phyloP scores from a whole-genome alignment of 2,888 invertebrate genomes.

The Maniola hyperantus region DNA sequence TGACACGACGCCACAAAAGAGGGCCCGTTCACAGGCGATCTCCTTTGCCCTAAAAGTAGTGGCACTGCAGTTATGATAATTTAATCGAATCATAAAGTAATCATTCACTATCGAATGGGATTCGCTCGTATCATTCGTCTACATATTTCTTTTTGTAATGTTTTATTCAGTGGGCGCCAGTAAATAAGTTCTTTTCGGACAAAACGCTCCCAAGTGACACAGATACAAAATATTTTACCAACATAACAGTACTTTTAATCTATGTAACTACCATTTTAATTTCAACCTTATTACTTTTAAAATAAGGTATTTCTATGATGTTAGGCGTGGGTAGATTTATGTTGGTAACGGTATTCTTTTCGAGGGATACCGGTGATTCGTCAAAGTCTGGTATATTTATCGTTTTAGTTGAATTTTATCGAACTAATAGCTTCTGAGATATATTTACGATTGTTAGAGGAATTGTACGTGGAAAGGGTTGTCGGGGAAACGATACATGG shows the following conservation, averaged over 20 bases:
- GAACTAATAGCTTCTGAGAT: constrained; percentile 79
- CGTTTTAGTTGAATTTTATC: constrained; percentile 82
- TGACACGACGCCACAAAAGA: no score
- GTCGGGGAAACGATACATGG: constrained; percentile 23
- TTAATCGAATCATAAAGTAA: constrained; percentile 14
- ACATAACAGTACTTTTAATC: constrained; percentile 33
- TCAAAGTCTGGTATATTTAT: constrained; percentile 79
- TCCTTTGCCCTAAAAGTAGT: not conserved
- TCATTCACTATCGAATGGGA: constrained; percentile 24
- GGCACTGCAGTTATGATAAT: not conserved
- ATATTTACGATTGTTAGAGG: constrained; percentile 77
- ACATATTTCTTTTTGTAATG: constrained; percentile 61
- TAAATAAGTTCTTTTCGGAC: constrained; percentile 80
- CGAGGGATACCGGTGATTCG: constrained; percentile 77
- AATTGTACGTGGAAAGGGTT: constrained; percentile 72
- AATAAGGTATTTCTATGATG: not conserved
- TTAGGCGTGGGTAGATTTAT: constrained; percentile 40
- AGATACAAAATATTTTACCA: constrained; percentile 68
- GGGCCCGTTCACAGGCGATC: no score
- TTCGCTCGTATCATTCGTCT: constrained; percentile 36
- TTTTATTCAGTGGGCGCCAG: constrained; percentile 54
- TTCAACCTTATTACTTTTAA: constrained; percentile 25
- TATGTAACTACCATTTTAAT: not conserved
- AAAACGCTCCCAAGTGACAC: constrained; percentile 75
- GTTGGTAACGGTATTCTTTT: constrained; percentile 63